Percentiles rank a stretch among this genome's conserved stretches.
phyloP scores from a whole-genome alignment of 2,113 vertebrate genomes.

The Brienomyrus longianalis region DNA sequence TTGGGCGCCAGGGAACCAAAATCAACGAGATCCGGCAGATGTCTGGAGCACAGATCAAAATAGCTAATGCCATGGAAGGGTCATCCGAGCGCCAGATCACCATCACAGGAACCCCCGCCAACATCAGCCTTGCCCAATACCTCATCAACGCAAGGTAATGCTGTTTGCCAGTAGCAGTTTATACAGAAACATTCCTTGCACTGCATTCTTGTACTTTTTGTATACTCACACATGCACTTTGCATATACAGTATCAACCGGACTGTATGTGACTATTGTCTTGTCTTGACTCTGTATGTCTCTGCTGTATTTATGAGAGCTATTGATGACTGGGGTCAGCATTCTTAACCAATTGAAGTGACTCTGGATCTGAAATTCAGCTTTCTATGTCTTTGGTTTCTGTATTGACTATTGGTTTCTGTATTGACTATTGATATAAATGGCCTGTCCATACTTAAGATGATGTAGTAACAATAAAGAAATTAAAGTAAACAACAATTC shows the following conservation, averaged over 20 bases:
- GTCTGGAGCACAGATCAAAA: constrained; percentile 99
- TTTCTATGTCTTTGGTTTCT: neutral
- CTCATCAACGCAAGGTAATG: constrained; percentile 96
- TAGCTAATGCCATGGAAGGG: constrained; percentile 93
- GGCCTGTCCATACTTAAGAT: neutral
- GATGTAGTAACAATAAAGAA: neutral
- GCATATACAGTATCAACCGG: neutral
- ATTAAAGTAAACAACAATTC: neutral
- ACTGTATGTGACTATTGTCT: neutral
- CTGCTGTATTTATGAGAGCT: too few species aligned
- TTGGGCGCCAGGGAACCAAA: constrained; percentile 98
- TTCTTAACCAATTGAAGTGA: neutral
- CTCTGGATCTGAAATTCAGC: neutral
- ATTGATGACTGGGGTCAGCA: neutral
- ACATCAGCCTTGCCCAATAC: constrained; percentile 98
- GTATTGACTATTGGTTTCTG: neutral
- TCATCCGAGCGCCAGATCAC: constrained; percentile 96
- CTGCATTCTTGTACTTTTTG: neutral
- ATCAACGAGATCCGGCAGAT: constrained; percentile 99
- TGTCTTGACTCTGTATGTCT: too few species aligned
- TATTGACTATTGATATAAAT: neutral
- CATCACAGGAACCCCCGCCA: constrained; percentile 96
- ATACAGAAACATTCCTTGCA: neutral
- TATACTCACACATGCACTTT: neutral
- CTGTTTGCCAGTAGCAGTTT: neutral